phyloP scores from a whole-genome alignment of 2,113 vertebrate genomes.

The Scytalopus superciliaris region DNA sequence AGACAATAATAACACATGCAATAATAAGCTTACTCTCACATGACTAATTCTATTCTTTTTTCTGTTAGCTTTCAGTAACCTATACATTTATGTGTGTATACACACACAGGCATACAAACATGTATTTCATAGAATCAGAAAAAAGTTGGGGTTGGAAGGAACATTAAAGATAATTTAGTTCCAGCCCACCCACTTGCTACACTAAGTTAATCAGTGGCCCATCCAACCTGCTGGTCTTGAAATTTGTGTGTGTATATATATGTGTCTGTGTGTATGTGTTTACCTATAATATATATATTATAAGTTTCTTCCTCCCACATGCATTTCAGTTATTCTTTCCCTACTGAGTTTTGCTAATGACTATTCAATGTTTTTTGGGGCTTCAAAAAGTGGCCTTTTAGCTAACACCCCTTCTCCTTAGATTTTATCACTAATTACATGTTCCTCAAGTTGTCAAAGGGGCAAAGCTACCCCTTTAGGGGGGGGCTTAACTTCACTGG shows the following conservation, averaged over 20 bases:
- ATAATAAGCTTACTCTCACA: not conserved
- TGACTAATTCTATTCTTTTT: not conserved
- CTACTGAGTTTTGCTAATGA: not conserved
- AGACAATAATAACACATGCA: not conserved
- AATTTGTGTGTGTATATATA: not conserved
- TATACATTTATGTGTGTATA: fast-evolving
- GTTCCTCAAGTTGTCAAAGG: not conserved
- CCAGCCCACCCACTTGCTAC: not conserved
- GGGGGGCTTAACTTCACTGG: not conserved
- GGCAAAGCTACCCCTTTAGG: not conserved
- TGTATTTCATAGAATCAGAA: not conserved
- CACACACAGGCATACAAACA: too few relatives aligned
- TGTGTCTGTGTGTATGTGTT: not conserved
- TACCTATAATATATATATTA: too few relatives aligned
- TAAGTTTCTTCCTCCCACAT: not conserved
- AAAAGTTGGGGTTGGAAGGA: not conserved
- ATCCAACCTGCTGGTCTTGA: not conserved
- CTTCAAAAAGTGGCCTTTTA: not conserved
- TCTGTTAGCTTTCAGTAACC: not conserved
- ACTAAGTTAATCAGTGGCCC: fast-evolving
- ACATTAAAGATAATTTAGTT: not conserved
- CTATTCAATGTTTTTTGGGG: fast-evolving
- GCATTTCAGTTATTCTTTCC: not conserved
- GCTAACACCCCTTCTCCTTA: fast-evolving
- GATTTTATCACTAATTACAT: not conserved